Conservation (phyloP, 2,888 invertebrate species). For the Leucoma salicis region DNA sequence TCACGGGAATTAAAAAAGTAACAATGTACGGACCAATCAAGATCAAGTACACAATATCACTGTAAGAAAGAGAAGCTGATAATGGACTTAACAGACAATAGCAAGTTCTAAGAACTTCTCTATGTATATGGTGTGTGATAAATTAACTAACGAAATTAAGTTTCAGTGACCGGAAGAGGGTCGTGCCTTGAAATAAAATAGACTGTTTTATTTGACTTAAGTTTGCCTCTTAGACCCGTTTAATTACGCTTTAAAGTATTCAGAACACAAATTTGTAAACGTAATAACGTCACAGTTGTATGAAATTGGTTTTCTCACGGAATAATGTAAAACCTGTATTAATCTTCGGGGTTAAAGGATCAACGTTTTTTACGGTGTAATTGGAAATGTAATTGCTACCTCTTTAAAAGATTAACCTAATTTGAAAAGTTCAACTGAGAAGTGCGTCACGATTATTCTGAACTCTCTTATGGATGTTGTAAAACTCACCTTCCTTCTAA, state of each 20-base stretch:
- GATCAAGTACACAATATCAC: too few relatives aligned
- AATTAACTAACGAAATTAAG: not conserved
- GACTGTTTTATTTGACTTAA: conserved; percentile 3
- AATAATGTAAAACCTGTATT: not conserved
- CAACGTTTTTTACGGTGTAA: not conserved
- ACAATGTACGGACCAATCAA: too few relatives aligned
- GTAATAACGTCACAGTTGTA: conserved; percentile 1
- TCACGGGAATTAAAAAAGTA: too few relatives aligned
- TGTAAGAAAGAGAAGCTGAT: too few relatives aligned
- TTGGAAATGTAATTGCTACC: too few relatives aligned
- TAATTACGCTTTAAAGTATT: conserved; percentile 13
- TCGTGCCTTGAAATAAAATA: conserved; percentile 1
- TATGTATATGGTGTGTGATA: not conserved
- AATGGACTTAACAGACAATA: too few relatives aligned
- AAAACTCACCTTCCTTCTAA: too few relatives aligned
- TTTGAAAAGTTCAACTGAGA: too few relatives aligned
- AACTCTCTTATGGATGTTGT: too few relatives aligned
- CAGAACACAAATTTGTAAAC: not conserved
- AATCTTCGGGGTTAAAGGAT: not conserved
- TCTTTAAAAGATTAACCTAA: too few relatives aligned
- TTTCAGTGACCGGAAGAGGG: not conserved
- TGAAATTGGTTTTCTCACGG: conserved; percentile 2
- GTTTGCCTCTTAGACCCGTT: conserved; percentile 3
- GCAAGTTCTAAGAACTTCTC: too few relatives aligned
- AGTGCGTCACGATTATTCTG: too few relatives aligned